phyloP scores from a whole-genome alignment of 2,113 vertebrate genomes.

The Caranx ignobilis region DNA sequence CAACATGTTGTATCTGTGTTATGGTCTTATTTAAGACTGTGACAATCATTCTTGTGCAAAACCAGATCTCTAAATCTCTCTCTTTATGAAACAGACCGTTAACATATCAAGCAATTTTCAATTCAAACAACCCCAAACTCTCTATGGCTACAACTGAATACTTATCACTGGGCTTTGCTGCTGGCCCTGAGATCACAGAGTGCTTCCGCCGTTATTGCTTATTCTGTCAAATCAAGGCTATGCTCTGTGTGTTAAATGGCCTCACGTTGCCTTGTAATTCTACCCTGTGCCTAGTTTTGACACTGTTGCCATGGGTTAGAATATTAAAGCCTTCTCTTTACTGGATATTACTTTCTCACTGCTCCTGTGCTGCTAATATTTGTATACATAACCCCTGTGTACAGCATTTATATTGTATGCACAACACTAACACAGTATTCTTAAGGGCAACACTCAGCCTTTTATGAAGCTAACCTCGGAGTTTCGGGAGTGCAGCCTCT shows the following conservation, averaged over 20 bases:
- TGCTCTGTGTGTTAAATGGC: slow-evolving; percentile 6
- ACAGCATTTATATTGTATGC: slow-evolving; percentile 18
- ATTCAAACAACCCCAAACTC: neutral
- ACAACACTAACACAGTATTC: slow-evolving; percentile 6
- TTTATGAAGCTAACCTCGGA: neutral
- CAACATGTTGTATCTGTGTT: no score
- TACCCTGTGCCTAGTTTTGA: neutral
- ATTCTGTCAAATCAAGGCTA: slow-evolving; percentile 2
- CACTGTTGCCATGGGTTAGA: slow-evolving; percentile 16
- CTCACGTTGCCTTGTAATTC: neutral
- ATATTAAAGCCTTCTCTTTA: slow-evolving; percentile 15
- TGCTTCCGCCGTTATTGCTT: neutral
- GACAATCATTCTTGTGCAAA: neutral
- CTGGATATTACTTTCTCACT: slow-evolving; percentile 23
- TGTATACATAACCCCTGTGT: slow-evolving; percentile 30
- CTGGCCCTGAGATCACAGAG: neutral
- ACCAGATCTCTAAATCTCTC: neutral
- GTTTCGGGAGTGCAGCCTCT: slow-evolving; percentile 14
- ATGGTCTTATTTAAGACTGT: neutral
- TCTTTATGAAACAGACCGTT: neutral
- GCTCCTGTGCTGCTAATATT: slow-evolving; percentile 4
- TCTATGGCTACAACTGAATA: neutral
- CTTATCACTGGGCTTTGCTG: neutral
- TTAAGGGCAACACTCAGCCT: neutral
- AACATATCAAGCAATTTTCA: neutral